Evolutionary conservation across 2,113 vertebrate genomes (phyloP).

Genomic region (Galemys pyrenaicus): DNA sequence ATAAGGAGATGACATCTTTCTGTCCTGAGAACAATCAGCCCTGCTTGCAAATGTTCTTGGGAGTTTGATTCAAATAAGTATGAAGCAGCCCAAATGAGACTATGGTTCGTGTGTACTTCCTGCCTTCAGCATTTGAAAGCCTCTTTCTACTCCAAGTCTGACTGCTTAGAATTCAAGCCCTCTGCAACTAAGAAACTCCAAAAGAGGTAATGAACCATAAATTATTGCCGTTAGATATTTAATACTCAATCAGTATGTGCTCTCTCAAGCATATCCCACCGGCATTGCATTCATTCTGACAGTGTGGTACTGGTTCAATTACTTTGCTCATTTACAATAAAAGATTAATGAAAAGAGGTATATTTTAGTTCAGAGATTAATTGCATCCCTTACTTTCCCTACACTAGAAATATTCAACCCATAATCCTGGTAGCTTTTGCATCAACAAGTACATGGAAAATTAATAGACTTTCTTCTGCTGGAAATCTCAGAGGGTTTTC

Average conservation of each 20-base stretch:
- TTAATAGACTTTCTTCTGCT: constrained; percentile 92
- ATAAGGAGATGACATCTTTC: neutral
- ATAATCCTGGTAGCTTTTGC: constrained; percentile 93
- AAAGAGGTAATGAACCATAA: constrained; percentile 93
- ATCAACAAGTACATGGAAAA: constrained; percentile 94
- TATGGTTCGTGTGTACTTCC: constrained; percentile 69
- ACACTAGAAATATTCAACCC: constrained; percentile 90
- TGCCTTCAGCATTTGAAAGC: constrained; percentile 80
- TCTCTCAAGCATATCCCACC: constrained; percentile 90
- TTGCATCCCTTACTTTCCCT: constrained; percentile 90
- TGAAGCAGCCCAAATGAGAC: constrained; percentile 75
- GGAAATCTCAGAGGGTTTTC: constrained; percentile 86
- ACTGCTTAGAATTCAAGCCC: constrained; percentile 89
- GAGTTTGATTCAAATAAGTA: constrained; percentile 67
- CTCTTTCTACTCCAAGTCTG: constrained; percentile 80
- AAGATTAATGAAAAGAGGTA: constrained; percentile 95
- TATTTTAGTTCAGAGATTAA: constrained; percentile 97
- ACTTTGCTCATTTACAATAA: constrained; percentile 93
- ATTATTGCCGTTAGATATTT: constrained; percentile 92
- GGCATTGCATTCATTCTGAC: constrained; percentile 90
- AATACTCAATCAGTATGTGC: constrained; percentile 93
- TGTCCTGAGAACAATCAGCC: constrained; percentile 60
- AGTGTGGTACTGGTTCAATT: constrained; percentile 90
- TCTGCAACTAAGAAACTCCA: constrained; percentile 87
- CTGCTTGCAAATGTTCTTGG: constrained; percentile 52